phyloP scores from a whole-genome alignment of 2,797 vertebrate species.

The Petrocephalus sullivani region DNA sequence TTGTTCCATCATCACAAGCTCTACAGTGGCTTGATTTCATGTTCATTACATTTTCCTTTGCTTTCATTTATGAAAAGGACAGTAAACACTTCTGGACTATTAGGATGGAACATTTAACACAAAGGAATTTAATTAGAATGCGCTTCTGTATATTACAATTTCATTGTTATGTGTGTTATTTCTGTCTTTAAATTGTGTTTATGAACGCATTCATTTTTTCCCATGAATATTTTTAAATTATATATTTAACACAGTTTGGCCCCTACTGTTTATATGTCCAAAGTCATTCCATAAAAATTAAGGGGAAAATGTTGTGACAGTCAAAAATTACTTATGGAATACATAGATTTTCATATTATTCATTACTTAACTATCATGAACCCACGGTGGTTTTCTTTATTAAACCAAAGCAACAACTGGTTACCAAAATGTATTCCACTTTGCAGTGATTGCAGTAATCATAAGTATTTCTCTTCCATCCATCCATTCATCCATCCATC shows the following conservation, averaged over 20 bases:
- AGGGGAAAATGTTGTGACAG: not conserved
- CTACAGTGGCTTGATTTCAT: conserved; percentile 6
- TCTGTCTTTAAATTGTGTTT: not conserved
- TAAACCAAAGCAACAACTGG: not conserved
- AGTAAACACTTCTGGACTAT: conserved; percentile 2
- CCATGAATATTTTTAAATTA: not conserved
- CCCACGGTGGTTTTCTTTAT: not conserved
- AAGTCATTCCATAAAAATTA: not conserved
- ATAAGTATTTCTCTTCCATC: not conserved
- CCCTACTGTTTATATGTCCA: not conserved
- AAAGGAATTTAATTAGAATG: conserved; percentile 13
- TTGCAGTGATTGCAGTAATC: not conserved
- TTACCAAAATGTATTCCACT: not conserved
- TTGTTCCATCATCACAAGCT: conserved; percentile 2
- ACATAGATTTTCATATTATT: not conserved
- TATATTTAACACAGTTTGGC: not conserved
- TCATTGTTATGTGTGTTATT: not conserved
- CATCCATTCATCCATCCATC: no score
- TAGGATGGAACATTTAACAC: conserved; percentile 20
- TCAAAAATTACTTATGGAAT: not conserved
- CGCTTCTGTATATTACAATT: not conserved
- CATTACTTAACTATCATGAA: not conserved
- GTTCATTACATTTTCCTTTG: conserved; percentile 14
- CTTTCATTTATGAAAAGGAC: conserved; percentile 8
- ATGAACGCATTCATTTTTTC: not conserved